Base-by-base conservation (phyloP, 2,888 invertebrate species). In the Camptogramma bilineatum region DNA sequence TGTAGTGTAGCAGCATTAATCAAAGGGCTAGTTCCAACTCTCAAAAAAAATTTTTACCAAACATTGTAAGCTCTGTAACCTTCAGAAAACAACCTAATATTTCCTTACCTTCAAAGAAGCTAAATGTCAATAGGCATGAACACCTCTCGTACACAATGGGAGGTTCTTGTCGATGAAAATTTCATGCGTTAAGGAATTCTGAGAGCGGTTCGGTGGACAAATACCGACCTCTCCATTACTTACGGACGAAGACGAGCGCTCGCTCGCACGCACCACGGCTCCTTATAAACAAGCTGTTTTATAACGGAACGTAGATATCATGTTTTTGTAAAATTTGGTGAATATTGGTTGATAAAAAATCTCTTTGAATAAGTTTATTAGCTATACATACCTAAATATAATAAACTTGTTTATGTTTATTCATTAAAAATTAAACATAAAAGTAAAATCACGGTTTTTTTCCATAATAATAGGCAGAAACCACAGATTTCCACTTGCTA, bases 171-270 rank as follows among this genome's bases (percentile, higher is more conserved):
- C 72, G 77, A 75, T 78, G 81, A 82, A 85, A 86, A 85, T 85
- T 85, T 85, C 81, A 84, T 80, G 84, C 81, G 75, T 80, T 78
- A 77, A 80, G 77, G 81, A 80, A 78, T 84, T 74, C 73, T 76
- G 73, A 73, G 77, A 62, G 72, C 66, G 80, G 76, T 73, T 80
- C 78, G 75, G 73, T 79, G 74, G 73, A 79, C 80, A 85, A 87
- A 85, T 81, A 85, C 79, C 82, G 74, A 75, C 80, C 82, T 83
- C 82, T 86, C 75, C 73, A 83, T 88, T 87, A 86, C 80, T 85
- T 79, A 82, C 81, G 86, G 84, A 80, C 75, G 76, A 76, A 62
- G 60, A 70, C 64, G 58, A 52, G 55, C 73, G 70, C 69, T 71
- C 73, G 68, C 67, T 69, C 75, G 70, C 72, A 69, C 81, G 78